phyloP scores from a whole-genome alignment of 2,797 vertebrate genomes.

The Sorex maritimensis region DNA sequence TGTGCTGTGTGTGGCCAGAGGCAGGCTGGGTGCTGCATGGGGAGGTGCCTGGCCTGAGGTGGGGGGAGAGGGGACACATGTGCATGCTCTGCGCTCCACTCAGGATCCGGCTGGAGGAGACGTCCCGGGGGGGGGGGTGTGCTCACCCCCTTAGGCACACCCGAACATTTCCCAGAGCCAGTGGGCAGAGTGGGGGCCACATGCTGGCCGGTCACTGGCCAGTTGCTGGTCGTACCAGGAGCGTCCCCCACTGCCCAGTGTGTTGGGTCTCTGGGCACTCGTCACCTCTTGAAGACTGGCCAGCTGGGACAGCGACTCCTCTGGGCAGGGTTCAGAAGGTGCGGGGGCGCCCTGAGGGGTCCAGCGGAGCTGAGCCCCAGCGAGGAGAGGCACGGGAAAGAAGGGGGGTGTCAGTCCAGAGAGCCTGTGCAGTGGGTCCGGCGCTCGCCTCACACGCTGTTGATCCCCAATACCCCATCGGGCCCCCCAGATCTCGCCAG shows the following conservation, averaged over 20 bases:
- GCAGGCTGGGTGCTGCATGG: not conserved
- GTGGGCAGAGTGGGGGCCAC: not conserved
- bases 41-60: conserved; percentile 8
- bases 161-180: conserved; percentile 28
- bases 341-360: too few species aligned
- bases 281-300: conserved; percentile 17
- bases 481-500: too few species aligned
- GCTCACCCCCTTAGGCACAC: not conserved
- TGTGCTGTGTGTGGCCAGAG: not conserved
- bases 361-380: too few species aligned
- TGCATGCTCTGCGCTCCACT: not conserved
- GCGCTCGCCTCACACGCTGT: too few species aligned
- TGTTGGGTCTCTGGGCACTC: not conserved
- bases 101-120: not conserved
- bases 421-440: too few species aligned
- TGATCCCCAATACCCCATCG: too few species aligned
- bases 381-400: not conserved
- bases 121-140: not conserved
- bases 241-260: not conserved
- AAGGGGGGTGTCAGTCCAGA: too few species aligned
- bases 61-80: not conserved
- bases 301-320: not conserved
- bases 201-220: not conserved
- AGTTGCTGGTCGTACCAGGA: too few species aligned
- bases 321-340: not conserved